These are phyloP conservation scores for Pyrgilauda ruficollis DNA, from an alignment of 2,113 vertebrate species.

Conservation along the genomic window DNA sequence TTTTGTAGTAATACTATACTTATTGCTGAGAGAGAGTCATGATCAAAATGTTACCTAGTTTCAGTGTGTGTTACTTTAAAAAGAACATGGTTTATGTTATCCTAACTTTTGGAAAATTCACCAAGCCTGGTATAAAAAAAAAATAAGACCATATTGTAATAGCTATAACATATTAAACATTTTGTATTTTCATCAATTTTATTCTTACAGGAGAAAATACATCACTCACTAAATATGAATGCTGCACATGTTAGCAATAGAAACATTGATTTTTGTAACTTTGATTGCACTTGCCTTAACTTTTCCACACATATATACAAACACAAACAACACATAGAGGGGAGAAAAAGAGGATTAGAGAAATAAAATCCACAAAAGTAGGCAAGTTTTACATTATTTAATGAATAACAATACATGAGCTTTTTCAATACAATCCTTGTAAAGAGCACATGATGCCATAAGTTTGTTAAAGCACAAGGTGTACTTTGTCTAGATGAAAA, in stretches of 20 bases:
- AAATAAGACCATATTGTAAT: background rate
- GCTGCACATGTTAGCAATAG: conserved; percentile 76
- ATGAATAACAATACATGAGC: conserved; percentile 39
- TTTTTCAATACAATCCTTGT: conserved; percentile 51
- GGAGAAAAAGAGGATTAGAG: background rate
- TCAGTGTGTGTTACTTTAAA: conserved; percentile 12
- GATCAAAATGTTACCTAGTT: background rate
- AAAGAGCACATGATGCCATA: conserved; percentile 68
- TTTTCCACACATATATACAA: conserved; percentile 42
- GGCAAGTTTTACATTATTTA: conserved; percentile 72
- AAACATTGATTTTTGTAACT: conserved; percentile 70
- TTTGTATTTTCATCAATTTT: conserved; percentile 62
- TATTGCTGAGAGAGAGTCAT: background rate
- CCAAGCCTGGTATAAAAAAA: background rate
- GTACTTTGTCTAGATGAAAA: conserved; percentile 63
- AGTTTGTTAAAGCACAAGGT: conserved; percentile 78
- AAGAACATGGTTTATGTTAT: background rate
- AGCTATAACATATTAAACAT: conserved; percentile 21
- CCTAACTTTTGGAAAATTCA: conserved; percentile 1
- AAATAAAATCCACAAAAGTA: conserved; percentile 33
- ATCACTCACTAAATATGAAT: conserved; percentile 68
- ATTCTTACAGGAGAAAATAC: conserved; percentile 52
- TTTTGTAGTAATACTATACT: background rate
- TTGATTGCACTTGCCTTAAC: conserved; percentile 78
- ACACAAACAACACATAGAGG: background rate